Evolutionary conservation across 2,888 invertebrate genomes (phyloP).

Genomic region (Drosophila anomelani): DNA sequence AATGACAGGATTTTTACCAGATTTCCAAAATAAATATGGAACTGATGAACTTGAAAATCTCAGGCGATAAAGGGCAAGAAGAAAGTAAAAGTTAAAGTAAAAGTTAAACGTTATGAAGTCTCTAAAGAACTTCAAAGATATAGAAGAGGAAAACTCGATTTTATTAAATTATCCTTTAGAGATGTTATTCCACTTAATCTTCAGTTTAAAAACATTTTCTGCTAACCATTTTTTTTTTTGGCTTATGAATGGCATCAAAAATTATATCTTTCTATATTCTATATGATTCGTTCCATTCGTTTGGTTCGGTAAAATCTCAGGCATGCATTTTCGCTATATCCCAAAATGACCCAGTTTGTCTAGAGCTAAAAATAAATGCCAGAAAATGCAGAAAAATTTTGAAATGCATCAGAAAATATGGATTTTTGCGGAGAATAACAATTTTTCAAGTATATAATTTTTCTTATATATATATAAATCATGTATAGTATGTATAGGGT

Average conservation of each 20-base stretch:
- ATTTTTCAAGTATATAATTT: background rate
- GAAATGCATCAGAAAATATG: constrained; percentile 9
- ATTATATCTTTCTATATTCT: too few relatives aligned
- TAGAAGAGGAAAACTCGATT: background rate
- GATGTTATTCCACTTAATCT: too few relatives aligned
- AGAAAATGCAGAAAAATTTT: constrained; percentile 6
- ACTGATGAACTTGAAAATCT: constrained; percentile 12
- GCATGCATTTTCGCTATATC: background rate
- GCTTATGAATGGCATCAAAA: background rate
- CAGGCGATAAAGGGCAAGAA: background rate
- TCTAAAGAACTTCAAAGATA: too few relatives aligned
- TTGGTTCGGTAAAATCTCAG: background rate
- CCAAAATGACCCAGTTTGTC: constrained; percentile 30
- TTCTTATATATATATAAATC: constrained; percentile 1
- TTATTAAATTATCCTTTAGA: background rate
- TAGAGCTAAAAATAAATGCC: constrained; percentile 20
- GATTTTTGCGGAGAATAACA: background rate
- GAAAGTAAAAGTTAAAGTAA: background rate
- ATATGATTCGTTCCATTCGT: background rate
- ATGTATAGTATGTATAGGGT: background rate
- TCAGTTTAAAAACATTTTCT: background rate
- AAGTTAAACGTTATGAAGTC: too few relatives aligned
- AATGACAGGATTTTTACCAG: background rate
- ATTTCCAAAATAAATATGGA: background rate
- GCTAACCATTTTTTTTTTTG: background rate